Evolutionary conservation across 2,888 invertebrate species (phyloP), one percentile per base, ranked within the genome.

Genomic region (Apodemia duryi): DNA sequence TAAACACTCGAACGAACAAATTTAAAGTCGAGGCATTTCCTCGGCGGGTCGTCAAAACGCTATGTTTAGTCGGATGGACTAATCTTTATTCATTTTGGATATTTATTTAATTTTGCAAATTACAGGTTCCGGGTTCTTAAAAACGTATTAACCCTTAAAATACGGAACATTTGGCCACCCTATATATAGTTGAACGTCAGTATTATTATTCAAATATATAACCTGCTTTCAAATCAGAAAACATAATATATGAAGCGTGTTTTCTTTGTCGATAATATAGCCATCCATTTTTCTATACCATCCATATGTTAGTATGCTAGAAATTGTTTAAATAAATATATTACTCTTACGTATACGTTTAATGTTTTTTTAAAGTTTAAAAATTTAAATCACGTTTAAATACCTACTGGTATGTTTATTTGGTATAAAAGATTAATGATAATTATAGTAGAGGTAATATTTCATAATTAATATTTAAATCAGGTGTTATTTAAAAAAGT

Each of bases 291-390:
- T 60, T 13, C 57, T 60, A 35, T 60, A 60, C 57, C 57, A 60
- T 60, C 57, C 57, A 60, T 60, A 60, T 13, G 13, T 35, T 60
- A 60, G 57, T 13, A 60, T 62, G 72, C 68, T 67, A 65, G 61
- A 64, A 70, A 13, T 51, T 51, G 49, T 51, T 51, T 51, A 51
- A 51, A 51, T 51, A 51, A 7, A n/a, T 51, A 51, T 51, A 51
- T 51, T 51, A 21, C 49, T 51, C 49, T 21, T 51, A n/a, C n/a
- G 46, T 49, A 49, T 49, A 49, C 11, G 5, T n/a, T n/a, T 49
- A n/a, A 2, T 6, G 49, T 51, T 51, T 21, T 49, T 21, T 51
- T 51, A 46, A 51, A 21, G 49, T 51, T 51, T 51, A 51, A 51
- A n/a, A 21, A 51, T 51, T 6, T 6, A 46, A 46, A 46, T 13